These are phyloP conservation scores for Alethe castanea DNA, from an alignment of 2,113 vertebrate genomes.

Conservation along the genomic window DNA sequence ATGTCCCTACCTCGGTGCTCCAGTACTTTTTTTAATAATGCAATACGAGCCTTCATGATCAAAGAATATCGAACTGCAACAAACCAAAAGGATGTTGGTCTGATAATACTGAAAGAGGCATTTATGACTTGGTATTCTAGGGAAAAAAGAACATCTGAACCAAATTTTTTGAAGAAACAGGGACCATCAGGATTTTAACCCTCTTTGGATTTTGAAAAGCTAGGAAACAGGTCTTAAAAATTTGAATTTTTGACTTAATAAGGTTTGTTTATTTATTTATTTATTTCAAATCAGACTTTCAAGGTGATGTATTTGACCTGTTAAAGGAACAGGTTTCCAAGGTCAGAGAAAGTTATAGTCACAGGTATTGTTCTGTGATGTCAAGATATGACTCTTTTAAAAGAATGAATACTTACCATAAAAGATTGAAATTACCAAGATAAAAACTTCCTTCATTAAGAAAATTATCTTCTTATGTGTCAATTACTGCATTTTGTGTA, in stretches of 20 bases:
- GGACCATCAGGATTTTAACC: background rate
- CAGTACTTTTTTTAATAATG: constrained; percentile 65
- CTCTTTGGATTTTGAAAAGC: background rate
- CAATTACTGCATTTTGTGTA: background rate
- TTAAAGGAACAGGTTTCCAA: background rate
- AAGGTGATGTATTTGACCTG: background rate
- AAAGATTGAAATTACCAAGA: background rate
- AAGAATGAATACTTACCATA: background rate
- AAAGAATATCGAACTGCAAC: constrained; percentile 51
- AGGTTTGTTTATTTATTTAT: background rate
- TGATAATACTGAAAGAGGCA: background rate
- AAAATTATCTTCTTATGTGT: background rate
- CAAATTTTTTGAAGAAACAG: background rate
- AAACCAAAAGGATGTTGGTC: background rate
- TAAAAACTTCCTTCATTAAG: background rate
- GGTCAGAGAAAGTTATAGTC: background rate
- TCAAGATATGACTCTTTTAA: background rate
- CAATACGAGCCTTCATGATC: constrained; percentile 46
- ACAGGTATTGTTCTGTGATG: background rate
- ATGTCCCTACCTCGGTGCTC: background rate
- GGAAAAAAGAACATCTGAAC: background rate
- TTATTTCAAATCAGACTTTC: background rate
- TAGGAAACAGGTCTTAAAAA: background rate
- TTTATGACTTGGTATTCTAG: background rate
- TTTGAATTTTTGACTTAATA: background rate